Conservation (phyloP, 2,888 invertebrate species). For the Drosophila maculinotata region DNA sequence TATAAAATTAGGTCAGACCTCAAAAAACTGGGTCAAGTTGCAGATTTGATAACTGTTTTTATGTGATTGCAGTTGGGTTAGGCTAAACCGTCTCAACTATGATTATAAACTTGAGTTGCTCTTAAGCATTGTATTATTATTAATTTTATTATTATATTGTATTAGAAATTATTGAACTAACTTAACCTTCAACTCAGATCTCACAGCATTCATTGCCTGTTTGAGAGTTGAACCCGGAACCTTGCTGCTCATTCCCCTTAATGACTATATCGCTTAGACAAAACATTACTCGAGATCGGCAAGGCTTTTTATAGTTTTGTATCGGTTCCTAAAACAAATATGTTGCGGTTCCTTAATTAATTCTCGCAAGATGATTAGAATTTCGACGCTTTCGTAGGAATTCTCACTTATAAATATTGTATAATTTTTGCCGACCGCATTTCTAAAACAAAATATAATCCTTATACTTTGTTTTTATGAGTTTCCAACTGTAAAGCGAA, state of each 20-base stretch:
- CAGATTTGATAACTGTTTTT: slow-evolving; percentile 3
- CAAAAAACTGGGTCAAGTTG: slow-evolving; percentile 19
- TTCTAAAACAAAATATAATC: neutral
- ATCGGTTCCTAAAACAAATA: neutral
- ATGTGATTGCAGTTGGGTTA: neutral
- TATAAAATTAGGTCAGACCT: slow-evolving; percentile 28
- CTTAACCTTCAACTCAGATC: too few species aligned
- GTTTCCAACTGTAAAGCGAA: neutral
- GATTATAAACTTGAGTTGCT: too few species aligned
- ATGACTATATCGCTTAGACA: slow-evolving; percentile 18
- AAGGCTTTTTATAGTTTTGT: neutral
- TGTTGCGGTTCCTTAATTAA: neutral
- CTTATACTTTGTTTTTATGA: neutral
- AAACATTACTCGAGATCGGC: slow-evolving; percentile 1
- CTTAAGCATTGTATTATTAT: neutral
- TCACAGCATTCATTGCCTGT: too few species aligned
- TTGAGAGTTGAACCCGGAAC: slow-evolving; percentile 15
- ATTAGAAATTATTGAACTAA: too few species aligned
- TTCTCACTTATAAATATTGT: slow-evolving; percentile 1
- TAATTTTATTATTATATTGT: too few species aligned
- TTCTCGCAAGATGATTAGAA: neutral
- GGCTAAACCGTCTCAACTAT: neutral
- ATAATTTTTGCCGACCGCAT: neutral
- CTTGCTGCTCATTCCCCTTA: neutral
- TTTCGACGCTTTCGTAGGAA: neutral